phyloP scores from a whole-genome alignment of 2,888 invertebrate genomes.

The Cenopis cana region DNA sequence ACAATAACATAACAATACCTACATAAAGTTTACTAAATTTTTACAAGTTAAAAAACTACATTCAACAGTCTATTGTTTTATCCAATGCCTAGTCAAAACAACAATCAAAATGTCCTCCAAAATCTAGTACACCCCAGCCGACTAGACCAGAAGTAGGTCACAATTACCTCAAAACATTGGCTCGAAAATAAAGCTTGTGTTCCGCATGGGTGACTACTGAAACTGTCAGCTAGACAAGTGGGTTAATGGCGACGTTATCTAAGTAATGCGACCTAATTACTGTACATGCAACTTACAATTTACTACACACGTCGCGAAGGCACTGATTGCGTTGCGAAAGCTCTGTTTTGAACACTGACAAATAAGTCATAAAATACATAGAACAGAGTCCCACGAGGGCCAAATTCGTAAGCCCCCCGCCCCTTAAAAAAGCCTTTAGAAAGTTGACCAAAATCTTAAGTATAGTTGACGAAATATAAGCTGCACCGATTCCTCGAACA shows the following conservation, averaged over 20 bases:
- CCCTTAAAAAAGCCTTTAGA: no score
- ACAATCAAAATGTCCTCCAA: background rate
- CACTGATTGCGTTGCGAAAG: background rate
- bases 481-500: no score
- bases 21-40: no score
- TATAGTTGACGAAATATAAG: no score
- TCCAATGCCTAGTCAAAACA: background rate
- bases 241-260: conserved; percentile 40
- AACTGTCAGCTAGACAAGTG: conserved; percentile 36
- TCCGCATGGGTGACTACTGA: conserved; percentile 14
- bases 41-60: no score
- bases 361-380: background rate
- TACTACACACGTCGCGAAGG: background rate
- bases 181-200: conserved; percentile 7
- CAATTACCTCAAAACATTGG: background rate
- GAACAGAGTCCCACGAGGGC: background rate
- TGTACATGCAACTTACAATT: background rate
- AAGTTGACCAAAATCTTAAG: no score
- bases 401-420: no score
- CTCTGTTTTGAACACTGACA: background rate
- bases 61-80: background rate
- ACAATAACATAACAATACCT: no score
- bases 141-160: conserved; percentile 14
- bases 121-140: conserved; percentile 8
- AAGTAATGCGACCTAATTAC: conserved; percentile 32